These are phyloP conservation scores for Ranitomeya variabilis DNA, from an alignment of 2,113 vertebrate genomes.

Conservation along the genomic window DNA sequence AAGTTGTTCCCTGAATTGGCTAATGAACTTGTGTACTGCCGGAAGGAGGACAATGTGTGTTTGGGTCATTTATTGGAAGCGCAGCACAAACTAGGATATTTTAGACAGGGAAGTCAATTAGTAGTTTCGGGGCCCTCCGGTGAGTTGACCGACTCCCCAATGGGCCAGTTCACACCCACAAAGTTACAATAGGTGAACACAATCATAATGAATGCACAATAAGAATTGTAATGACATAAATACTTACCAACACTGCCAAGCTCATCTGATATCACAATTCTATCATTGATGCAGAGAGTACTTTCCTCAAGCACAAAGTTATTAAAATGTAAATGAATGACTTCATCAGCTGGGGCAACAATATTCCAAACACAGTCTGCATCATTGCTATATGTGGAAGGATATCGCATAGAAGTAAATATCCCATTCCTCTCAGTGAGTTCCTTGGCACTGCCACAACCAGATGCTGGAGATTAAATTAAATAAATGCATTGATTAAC, in stretches of 20 bases:
- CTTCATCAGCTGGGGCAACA: slow-evolving; percentile 66
- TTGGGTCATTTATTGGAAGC: no score
- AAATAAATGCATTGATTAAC: background rate
- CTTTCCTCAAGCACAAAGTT: slow-evolving; percentile 75
- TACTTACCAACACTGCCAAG: slow-evolving; percentile 68
- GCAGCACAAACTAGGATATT: no score
- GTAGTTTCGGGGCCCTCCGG: no score
- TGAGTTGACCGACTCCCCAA: no score
- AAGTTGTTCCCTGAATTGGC: no score
- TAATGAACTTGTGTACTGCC: no score
- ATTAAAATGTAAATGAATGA: slow-evolving; percentile 72
- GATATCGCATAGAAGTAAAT: slow-evolving; percentile 67
- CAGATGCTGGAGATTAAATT: slow-evolving; percentile 27
- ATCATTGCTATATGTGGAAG: slow-evolving; percentile 68
- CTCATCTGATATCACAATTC: slow-evolving; percentile 68
- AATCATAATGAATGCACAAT: no score
- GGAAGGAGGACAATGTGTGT: no score
- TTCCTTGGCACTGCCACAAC: slow-evolving; percentile 38
- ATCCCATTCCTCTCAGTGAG: slow-evolving; percentile 7
- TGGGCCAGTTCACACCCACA: no score
- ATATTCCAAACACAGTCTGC: slow-evolving; percentile 76
- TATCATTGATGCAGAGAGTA: slow-evolving; percentile 69
- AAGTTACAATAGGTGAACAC: no score
- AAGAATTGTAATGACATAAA: no score
- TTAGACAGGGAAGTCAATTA: no score